Evolutionary conservation across 2,888 invertebrate genomes (phyloP).

Genomic region (Gnatocerus cornutus): DNA sequence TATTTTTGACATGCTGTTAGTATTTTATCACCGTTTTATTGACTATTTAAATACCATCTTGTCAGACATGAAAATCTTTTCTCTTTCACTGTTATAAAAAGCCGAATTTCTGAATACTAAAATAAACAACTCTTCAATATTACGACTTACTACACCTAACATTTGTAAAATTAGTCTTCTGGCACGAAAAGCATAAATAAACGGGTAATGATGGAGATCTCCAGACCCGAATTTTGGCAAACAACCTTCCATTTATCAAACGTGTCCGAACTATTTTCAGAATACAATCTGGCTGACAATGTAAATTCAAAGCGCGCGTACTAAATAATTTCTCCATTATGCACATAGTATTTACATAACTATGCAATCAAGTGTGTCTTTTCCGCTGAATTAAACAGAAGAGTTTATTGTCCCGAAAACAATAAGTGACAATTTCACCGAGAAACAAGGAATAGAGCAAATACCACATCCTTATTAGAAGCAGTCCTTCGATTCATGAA

Average conservation of each 20-base stretch:
- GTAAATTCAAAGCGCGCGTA: not conserved
- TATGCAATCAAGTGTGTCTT: slow-evolving; percentile 2
- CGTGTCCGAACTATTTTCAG: not conserved
- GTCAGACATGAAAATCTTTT: too few species aligned
- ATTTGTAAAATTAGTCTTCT: slow-evolving; percentile 12
- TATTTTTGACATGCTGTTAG: too few species aligned
- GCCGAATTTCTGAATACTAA: too few species aligned
- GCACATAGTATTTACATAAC: slow-evolving; percentile 5
- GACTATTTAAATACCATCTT: too few species aligned
- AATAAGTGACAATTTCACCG: not conserved
- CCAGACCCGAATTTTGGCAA: not conserved
- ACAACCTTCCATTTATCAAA: slow-evolving; percentile 7
- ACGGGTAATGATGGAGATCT: not conserved
- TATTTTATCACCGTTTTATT: too few species aligned
- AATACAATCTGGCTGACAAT: too few species aligned
- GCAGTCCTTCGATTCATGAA: too few species aligned
- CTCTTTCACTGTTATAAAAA: too few species aligned
- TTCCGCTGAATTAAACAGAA: slow-evolving; percentile 10
- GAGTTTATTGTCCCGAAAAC: slow-evolving; percentile 11
- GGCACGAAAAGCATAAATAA: slow-evolving; percentile 20
- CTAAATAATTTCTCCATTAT: not conserved
- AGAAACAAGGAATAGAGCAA: not conserved
- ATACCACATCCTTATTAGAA: not conserved
- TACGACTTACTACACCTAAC: not conserved
- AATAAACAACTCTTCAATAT: too few species aligned